These are phyloP conservation scores for Eurystomus gularis DNA, from an alignment of 2,113 vertebrate genomes.

Conservation along the genomic window DNA sequence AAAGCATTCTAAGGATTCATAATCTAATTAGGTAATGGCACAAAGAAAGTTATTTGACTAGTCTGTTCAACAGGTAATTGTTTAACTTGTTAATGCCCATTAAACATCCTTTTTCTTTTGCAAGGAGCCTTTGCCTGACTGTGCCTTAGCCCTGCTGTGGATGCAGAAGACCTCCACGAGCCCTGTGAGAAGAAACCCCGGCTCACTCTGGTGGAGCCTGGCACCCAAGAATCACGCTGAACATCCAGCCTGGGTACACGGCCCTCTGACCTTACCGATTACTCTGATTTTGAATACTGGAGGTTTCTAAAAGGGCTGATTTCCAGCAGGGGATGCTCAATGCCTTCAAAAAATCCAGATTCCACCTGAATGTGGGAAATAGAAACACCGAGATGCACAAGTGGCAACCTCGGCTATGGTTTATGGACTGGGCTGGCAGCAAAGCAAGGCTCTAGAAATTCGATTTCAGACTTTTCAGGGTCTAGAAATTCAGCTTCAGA, in stretches of 20 bases:
- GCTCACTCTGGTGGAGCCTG: too few relatives aligned
- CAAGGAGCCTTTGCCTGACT: not conserved
- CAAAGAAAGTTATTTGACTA: not conserved
- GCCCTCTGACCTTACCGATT: too few relatives aligned
- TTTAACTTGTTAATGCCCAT: not conserved
- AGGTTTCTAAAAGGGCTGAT: not conserved
- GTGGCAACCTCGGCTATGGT: not conserved
- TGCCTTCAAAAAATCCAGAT: not conserved
- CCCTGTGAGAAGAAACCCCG: too few relatives aligned
- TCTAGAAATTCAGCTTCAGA: not conserved
- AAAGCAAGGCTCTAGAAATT: not conserved
- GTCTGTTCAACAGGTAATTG: not conserved
- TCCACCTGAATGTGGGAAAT: not conserved
- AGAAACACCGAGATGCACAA: fast-evolving
- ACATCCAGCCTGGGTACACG: too few relatives aligned
- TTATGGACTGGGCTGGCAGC: not conserved
- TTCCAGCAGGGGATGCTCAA: slow-evolving; percentile 55
- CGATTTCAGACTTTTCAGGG: not conserved
- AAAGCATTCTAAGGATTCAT: not conserved
- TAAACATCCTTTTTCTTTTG: not conserved
- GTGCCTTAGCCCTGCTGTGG: too few relatives aligned
- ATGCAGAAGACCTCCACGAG: too few relatives aligned
- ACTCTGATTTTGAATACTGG: not conserved
- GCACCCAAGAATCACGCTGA: too few relatives aligned
- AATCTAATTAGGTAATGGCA: not conserved